Conservation (phyloP, 23 tunicate genomes). For the Halocynthia aurantium region DNA sequence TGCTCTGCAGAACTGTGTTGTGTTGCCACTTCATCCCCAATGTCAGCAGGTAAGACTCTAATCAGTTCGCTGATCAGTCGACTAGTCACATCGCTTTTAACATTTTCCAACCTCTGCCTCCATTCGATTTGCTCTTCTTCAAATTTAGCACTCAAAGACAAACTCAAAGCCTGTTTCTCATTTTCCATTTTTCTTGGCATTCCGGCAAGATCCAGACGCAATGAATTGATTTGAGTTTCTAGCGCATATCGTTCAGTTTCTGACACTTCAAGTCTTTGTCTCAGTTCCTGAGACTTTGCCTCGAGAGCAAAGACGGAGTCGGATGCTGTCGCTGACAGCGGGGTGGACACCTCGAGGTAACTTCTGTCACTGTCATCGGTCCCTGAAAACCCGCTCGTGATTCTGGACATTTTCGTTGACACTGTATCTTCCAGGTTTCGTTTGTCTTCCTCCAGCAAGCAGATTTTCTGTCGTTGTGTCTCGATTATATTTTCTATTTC, state of each 20-base stretch:
- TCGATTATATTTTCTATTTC: conserved; percentile 16
- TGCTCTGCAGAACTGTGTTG: no score
- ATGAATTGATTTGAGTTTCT: neutral
- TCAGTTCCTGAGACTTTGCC: neutral
- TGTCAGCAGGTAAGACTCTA: neutral
- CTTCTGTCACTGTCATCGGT: neutral
- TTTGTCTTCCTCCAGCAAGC: conserved; percentile 76
- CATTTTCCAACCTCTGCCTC: neutral
- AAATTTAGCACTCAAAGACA: conserved; percentile 1
- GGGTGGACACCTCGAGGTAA: no score
- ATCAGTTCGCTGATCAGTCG: neutral
- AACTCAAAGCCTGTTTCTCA: neutral
- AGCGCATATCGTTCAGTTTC: conserved; percentile 11
- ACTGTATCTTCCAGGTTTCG: conserved; percentile 66
- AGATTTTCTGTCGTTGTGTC: conserved; percentile 18
- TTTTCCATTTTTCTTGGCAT: neutral
- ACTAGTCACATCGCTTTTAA: neutral
- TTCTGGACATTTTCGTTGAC: conserved; percentile 54
- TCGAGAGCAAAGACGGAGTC: neutral
- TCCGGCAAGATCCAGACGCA: neutral
- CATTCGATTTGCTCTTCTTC: conserved; percentile 3
- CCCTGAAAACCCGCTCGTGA: conserved; percentile 49
- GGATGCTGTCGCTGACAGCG: neutral
- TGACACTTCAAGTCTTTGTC: neutral
- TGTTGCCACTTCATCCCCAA: no score